A percentile compares a stretch with the other conserved stretches of the same genome.
These are phyloP conservation scores for Leguminivora glycinivorella DNA, from an alignment of 1,140 invertebrate species.

Conservation along the genomic window DNA sequence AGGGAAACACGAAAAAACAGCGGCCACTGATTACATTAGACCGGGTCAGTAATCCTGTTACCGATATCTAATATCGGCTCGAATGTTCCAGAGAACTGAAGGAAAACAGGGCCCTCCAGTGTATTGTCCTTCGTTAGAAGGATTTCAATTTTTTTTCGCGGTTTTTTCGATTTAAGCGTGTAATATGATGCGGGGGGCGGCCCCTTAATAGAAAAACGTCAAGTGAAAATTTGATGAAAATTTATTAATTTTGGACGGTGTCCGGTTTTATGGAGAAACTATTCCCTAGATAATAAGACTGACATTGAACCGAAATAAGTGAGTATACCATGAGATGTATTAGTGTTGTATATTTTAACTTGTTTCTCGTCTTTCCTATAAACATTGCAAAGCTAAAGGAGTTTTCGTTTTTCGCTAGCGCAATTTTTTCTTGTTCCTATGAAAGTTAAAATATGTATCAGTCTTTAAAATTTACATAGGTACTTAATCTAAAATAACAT, in stretches of 20 bases:
- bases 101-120: constrained; percentile 67
- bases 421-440: too few relatives aligned
- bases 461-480: too few relatives aligned
- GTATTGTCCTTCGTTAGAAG: constrained; percentile 74
- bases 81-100: constrained; percentile 62
- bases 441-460: too few relatives aligned
- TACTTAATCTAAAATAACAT: too few relatives aligned
- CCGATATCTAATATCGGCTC: constrained; percentile 68
- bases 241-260: constrained; percentile 54
- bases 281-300: neutral
- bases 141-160: constrained; percentile 66
- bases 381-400: too few relatives aligned
- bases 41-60: constrained; percentile 75
- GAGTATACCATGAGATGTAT: too few relatives aligned
- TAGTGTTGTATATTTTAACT: too few relatives aligned
- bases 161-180: constrained; percentile 65
- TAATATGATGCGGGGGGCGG: constrained; percentile 66
- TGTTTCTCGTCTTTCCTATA: too few relatives aligned
- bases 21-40: constrained; percentile 71
- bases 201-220: constrained; percentile 70
- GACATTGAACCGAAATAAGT: too few relatives aligned
- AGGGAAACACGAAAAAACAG: constrained; percentile 57
- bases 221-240: constrained; percentile 50
- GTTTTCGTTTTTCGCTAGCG: too few relatives aligned
- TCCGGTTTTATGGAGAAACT: constrained; percentile 35